phyloP scores from a whole-genome alignment of 2,113 vertebrate species.

The Misgurnus mizolepis region DNA sequence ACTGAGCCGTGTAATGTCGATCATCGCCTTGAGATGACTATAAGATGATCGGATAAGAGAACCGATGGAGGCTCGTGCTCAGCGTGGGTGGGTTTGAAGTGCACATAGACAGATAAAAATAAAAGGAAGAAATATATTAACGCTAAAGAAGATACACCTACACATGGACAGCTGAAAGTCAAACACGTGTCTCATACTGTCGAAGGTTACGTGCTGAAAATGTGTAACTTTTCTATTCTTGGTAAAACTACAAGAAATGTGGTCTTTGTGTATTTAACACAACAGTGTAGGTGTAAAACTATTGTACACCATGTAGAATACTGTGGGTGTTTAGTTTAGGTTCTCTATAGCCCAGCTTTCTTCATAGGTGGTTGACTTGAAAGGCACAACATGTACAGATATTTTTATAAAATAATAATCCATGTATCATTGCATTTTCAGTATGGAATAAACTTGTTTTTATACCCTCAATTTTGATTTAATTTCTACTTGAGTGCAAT shows the following conservation, averaged over 20 bases:
- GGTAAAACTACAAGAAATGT: background rate
- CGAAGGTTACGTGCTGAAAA: too few relatives aligned
- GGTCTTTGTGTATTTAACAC: background rate
- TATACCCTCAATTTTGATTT: too few relatives aligned
- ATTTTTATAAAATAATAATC: too few relatives aligned
- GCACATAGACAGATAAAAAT: constrained; percentile 1
- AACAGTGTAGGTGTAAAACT: background rate
- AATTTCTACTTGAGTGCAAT: too few relatives aligned
- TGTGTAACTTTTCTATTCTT: background rate
- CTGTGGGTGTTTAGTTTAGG: background rate
- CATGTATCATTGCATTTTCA: too few relatives aligned
- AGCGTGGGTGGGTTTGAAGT: constrained; percentile 23
- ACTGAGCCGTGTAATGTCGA: constrained; percentile 18
- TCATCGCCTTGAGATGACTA: constrained; percentile 31
- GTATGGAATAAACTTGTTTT: too few relatives aligned
- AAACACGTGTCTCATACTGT: background rate
- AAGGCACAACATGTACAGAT: too few relatives aligned
- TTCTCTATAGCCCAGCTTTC: background rate
- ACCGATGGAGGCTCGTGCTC: background rate
- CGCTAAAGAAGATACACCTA: background rate
- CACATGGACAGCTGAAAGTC: background rate
- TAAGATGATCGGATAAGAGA: constrained; percentile 23
- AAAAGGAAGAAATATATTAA: background rate
- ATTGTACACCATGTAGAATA: background rate
- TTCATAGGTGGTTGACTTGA: too few relatives aligned